phyloP scores from a whole-genome alignment of 1,140 invertebrate species.

The Scaptomyza montana region DNA sequence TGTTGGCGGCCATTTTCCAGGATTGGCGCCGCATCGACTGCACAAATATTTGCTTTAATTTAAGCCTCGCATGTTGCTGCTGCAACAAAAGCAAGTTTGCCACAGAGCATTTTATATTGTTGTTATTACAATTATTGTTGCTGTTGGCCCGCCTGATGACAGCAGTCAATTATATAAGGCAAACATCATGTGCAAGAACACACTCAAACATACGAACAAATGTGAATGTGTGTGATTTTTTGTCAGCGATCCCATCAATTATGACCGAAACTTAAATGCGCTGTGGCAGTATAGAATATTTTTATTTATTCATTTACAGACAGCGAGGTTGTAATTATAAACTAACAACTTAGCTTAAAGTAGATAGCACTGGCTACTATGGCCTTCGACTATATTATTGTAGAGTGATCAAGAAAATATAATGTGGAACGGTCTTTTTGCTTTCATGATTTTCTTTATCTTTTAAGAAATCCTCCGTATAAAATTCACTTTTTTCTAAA shows the following conservation, averaged over 20 bases:
- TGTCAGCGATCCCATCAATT: background rate
- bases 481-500: too few species aligned
- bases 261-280: constrained; percentile 6
- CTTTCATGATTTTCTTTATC: too few species aligned
- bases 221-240: background rate
- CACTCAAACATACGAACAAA: background rate
- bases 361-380: too few species aligned
- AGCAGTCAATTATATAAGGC: constrained; percentile 47
- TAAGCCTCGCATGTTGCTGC: constrained; percentile 76
- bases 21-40: constrained; percentile 65
- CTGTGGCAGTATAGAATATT: background rate
- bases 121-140: constrained; percentile 11
- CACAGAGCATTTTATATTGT: constrained; percentile 16
- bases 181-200: constrained; percentile 40
- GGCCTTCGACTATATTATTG: too few species aligned
- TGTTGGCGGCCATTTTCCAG: constrained; percentile 63
- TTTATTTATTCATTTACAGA: too few species aligned
- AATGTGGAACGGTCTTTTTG: too few species aligned
- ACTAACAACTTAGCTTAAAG: too few species aligned
- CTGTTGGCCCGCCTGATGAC: constrained; percentile 26
- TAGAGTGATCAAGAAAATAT: too few species aligned
- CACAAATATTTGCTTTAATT: constrained; percentile 80
- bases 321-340: too few species aligned
- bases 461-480: too few species aligned
- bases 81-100: constrained; percentile 32